Conservation (phyloP, 2,888 invertebrate genomes). For the Azorinus chamasolen region DNA sequence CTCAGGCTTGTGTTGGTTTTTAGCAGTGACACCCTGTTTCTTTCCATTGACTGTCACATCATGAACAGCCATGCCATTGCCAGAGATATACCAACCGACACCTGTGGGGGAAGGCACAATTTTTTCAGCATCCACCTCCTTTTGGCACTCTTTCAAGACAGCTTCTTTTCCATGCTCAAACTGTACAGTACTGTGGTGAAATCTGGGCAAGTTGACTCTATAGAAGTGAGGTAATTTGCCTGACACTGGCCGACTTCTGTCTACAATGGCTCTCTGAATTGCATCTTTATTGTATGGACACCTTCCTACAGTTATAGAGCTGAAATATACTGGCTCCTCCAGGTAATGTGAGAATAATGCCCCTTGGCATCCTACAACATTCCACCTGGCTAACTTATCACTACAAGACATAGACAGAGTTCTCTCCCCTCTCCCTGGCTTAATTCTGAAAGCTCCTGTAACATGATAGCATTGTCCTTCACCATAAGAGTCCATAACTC, state of each 20-base stretch:
- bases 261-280: conserved; percentile 75
- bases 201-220: conserved; percentile 59
- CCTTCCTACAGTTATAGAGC: conserved; percentile 90
- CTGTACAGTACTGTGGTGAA: conserved; percentile 70
- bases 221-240: conserved; percentile 74
- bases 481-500: conserved; percentile 88
- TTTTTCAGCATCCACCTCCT: conserved; percentile 29
- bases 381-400: conserved; percentile 97
- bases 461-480: conserved; percentile 91
- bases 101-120: conserved; percentile 74
- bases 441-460: conserved; percentile 91
- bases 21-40: conserved; percentile 75
- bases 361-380: conserved; percentile 94
- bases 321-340: conserved; percentile 90
- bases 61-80: conserved; percentile 26
- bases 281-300: conserved; percentile 74
- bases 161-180: conserved; percentile 71
- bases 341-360: conserved; percentile 91
- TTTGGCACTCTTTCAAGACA: conserved; percentile 17
- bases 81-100: conserved; percentile 68
- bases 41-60: conserved; percentile 78
- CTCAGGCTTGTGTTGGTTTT: conserved; percentile 66
- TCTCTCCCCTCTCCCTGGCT: conserved; percentile 96
- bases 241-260: conserved; percentile 77
- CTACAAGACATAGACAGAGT: conserved; percentile 97